Conservation (phyloP, 2,113 vertebrate species). For the Megaceryle maxima region DNA sequence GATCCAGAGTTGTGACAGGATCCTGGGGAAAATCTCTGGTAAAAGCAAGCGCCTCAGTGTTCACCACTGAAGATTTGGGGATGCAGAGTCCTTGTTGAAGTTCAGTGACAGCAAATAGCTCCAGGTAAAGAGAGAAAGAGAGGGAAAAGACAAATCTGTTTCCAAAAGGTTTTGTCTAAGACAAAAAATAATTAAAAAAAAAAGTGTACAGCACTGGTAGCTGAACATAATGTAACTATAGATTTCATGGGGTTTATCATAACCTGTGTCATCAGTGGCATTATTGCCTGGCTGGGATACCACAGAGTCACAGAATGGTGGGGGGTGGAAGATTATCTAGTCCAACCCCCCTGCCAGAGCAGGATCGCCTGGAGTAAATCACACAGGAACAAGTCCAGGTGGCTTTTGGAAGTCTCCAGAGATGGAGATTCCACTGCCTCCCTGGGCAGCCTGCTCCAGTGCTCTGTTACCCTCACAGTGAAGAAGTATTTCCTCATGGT, state of each 20-base stretch:
- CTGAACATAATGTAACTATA: neutral
- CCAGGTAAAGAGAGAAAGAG: neutral
- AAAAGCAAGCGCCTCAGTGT: neutral
- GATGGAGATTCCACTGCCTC: no score
- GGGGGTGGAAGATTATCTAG: no score
- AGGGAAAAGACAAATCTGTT: neutral
- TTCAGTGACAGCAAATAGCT: neutral
- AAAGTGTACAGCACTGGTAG: neutral
- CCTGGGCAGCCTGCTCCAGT: no score
- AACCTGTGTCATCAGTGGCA: neutral
- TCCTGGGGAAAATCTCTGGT: neutral
- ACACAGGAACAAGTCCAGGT: no score
- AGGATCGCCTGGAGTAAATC: no score
- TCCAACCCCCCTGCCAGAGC: no score
- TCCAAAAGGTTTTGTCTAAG: neutral
- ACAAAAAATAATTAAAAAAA: no score
- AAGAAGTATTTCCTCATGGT: no score
- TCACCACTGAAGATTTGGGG: neutral
- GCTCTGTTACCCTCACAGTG: no score
- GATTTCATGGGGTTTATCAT: neutral
- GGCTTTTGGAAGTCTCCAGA: no score
- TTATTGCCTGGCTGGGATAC: neutral
- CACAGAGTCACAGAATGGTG: no score
- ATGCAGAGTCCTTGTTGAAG: neutral
- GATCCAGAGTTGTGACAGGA: neutral